A percentile compares a stretch with the other conserved stretches of the same genome.
Evolutionary conservation across 2,113 vertebrate species (phyloP).

Genomic region (Bufo bufo): DNA sequence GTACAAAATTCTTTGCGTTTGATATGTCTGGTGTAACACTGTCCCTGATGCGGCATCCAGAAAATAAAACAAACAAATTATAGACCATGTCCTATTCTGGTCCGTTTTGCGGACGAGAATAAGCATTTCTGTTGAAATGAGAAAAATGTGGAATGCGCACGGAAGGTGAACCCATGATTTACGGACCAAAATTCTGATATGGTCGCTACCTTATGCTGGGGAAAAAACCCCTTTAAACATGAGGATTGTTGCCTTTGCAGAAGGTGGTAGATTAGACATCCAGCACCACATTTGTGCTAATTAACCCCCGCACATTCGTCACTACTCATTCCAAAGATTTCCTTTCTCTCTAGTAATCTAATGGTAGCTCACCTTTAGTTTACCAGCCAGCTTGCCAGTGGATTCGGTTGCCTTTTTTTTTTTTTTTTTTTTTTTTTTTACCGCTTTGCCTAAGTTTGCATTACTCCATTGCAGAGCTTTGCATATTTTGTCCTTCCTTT

Average conservation of each 20-base stretch:
- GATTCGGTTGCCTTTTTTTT: constrained; percentile 66
- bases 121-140: too few relatives aligned
- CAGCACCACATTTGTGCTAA: too few relatives aligned
- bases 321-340: constrained; percentile 20
- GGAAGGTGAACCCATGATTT: too few relatives aligned
- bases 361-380: constrained; percentile 68
- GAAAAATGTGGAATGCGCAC: too few relatives aligned
- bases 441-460: constrained; percentile 79
- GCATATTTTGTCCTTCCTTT: constrained; percentile 82
- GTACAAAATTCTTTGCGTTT: too few relatives aligned
- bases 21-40: not conserved
- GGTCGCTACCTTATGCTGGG: too few relatives aligned
- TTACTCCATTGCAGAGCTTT: constrained; percentile 80
- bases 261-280: too few relatives aligned
- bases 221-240: not conserved
- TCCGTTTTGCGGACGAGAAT: too few relatives aligned
- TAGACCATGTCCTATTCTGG: too few relatives aligned
- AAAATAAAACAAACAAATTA: not conserved
- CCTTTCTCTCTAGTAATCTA: constrained; percentile 37
- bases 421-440: constrained; percentile 59
- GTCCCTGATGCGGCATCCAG: not conserved
- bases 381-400: constrained; percentile 60
- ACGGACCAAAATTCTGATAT: too few relatives aligned
- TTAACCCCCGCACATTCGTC: not conserved
- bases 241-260: too few relatives aligned